These are phyloP conservation scores for Avahi laniger DNA, from an alignment of 2,797 vertebrate genomes.

Conservation along the genomic window DNA sequence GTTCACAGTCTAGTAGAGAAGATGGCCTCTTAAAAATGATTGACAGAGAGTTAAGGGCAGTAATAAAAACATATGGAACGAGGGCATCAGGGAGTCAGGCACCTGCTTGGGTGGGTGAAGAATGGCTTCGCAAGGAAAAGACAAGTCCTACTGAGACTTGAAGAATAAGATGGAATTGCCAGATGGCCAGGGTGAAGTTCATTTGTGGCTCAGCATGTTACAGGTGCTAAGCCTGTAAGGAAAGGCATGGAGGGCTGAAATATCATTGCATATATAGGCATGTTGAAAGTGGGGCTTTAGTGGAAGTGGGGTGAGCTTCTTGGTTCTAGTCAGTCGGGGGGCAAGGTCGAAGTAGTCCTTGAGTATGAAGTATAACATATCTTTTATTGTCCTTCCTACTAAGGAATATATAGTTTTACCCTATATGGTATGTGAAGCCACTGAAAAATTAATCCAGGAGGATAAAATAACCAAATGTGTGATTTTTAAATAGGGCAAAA, in stretches of 20 bases:
- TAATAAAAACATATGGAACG: background rate
- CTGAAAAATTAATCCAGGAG: background rate
- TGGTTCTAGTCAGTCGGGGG: background rate
- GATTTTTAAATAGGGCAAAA: background rate
- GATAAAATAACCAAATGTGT: background rate
- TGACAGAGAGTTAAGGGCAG: background rate
- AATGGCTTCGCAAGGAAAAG: slow-evolving; percentile 46
- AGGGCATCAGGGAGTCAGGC: background rate
- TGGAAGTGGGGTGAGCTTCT: background rate
- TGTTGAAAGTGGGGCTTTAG: background rate
- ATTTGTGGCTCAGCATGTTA: slow-evolving; percentile 16
- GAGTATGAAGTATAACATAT: background rate
- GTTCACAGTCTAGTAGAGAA: background rate
- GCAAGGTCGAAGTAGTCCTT: background rate
- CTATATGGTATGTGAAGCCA: background rate
- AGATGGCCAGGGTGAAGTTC: background rate
- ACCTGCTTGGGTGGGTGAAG: background rate
- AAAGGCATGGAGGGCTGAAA: background rate
- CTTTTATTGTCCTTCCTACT: background rate
- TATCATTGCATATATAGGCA: background rate
- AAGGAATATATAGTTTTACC: background rate
- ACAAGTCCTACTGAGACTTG: slow-evolving; percentile 3
- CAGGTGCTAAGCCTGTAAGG: too few species aligned
- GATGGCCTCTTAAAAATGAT: background rate
- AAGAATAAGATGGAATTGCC: background rate